Evolutionary conservation across 2,888 invertebrate species (phyloP).

Genomic region (Acrocera orbiculus): DNA sequence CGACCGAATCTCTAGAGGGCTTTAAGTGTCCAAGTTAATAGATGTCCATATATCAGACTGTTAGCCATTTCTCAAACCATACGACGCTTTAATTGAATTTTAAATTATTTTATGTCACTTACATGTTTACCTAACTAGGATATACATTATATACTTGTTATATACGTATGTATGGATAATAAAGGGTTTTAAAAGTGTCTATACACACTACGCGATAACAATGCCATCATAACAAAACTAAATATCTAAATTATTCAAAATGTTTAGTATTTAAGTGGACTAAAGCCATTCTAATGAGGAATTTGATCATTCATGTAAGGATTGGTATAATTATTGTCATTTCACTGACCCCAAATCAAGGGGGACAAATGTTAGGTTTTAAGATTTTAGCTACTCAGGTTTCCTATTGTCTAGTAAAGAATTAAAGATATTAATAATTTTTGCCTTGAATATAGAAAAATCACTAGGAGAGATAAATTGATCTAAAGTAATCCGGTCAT

Average conservation of each 20-base stretch:
- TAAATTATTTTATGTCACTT: conserved; percentile 8
- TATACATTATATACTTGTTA: conserved; percentile 2
- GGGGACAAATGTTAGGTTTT: background rate
- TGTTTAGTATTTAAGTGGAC: conserved; percentile 1
- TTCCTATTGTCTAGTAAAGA: conserved; percentile 3
- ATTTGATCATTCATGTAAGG: conserved; percentile 6
- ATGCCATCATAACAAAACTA: conserved; percentile 1
- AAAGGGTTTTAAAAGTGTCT: too few relatives aligned
- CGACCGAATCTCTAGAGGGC: background rate
- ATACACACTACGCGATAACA: conserved; percentile 5
- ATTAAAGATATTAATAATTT: conserved; percentile 6
- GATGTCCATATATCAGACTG: background rate
- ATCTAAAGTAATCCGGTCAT: background rate
- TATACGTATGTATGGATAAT: too few relatives aligned
- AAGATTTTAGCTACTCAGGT: background rate
- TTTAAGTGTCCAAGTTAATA: conserved; percentile 3
- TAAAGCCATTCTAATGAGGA: background rate
- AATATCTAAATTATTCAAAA: conserved; percentile 5
- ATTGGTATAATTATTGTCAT: conserved; percentile 1
- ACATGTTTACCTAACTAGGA: conserved; percentile 3
- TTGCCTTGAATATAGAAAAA: background rate
- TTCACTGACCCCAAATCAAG: background rate
- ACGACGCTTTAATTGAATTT: conserved; percentile 7
- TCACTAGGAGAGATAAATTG: conserved; percentile 4
- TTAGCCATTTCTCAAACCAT: background rate